Conservation (phyloP, 2,113 vertebrate species). For the Halichoeres trimaculatus region DNA sequence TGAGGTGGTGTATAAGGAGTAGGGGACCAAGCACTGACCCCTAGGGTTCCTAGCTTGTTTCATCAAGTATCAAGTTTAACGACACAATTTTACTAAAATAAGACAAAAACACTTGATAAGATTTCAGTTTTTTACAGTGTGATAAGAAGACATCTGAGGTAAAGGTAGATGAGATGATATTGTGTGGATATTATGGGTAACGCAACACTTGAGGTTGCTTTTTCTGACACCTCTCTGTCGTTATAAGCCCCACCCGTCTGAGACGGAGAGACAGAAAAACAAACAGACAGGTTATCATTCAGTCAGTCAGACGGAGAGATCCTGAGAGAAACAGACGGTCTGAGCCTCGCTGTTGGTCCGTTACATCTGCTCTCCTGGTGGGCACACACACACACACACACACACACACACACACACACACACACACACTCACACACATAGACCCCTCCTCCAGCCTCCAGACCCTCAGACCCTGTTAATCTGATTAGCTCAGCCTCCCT, state of each 20-base stretch:
- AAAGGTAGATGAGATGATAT: no score
- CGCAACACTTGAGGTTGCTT: background rate
- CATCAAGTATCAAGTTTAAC: no score
- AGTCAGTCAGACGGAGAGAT: conserved; percentile 20
- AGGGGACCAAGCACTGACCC: no score
- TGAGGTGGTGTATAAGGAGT: no score
- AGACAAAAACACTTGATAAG: no score
- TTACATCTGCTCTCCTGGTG: conserved; percentile 70
- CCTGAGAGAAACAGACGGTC: conserved; percentile 66
- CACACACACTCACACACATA: conserved; percentile 29
- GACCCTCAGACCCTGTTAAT: conserved; percentile 70
- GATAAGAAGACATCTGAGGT: no score
- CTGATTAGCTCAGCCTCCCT: conserved; percentile 70
- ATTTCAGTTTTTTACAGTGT: no score
- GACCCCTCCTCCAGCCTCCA: conserved; percentile 47
- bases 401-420: no score
- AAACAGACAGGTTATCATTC: conserved; percentile 20
- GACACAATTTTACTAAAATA: no score
- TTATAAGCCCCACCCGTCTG: background rate
- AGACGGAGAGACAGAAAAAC: background rate
- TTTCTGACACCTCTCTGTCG: no score
- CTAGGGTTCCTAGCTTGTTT: no score
- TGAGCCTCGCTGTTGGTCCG: conserved; percentile 53
- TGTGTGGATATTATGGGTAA: background rate
- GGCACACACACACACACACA: conserved; percentile 28